A percentile compares a stretch with the other conserved stretches of the same genome.
phyloP scores from a whole-genome alignment of 2,113 vertebrate species.

The Petrocephalus zakoni region DNA sequence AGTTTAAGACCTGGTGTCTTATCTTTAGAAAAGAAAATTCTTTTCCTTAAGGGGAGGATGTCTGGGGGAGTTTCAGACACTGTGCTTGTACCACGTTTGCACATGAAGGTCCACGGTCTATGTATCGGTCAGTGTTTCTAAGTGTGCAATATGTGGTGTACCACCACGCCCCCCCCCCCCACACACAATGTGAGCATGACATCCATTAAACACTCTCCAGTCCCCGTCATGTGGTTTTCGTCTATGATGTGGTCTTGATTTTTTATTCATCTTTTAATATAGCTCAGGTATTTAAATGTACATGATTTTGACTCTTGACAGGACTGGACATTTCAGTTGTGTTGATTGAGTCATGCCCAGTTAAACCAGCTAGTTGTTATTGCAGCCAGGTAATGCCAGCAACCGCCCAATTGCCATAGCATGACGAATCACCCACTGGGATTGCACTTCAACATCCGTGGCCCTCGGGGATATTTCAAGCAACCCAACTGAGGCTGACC shows the following conservation, averaged over 20 bases:
- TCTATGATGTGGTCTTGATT: neutral
- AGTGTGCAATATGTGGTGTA: constrained; percentile 30
- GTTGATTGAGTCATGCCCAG: neutral
- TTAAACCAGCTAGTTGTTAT: neutral
- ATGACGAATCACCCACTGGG: neutral
- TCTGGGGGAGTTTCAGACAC: neutral
- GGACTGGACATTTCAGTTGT: neutral
- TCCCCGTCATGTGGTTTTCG: neutral
- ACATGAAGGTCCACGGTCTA: constrained; percentile 23
- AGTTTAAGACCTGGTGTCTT: constrained; percentile 13
- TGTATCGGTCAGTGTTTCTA: constrained; percentile 18
- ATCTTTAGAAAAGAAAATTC: neutral
- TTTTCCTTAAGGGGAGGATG: neutral
- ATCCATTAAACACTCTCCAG: constrained; percentile 44
- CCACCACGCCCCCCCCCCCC: constrained; percentile 38
- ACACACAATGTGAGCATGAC: constrained; percentile 45
- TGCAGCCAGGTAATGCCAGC: neutral
- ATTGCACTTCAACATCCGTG: neutral
- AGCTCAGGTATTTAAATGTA: neutral
- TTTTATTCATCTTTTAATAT: too few species aligned
- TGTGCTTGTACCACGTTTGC: constrained; percentile 35
- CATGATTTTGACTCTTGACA: neutral
- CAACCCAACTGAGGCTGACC: neutral
- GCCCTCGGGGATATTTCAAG: neutral
- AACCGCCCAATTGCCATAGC: neutral